Percentiles rank a stretch among this genome's conserved stretches.
phyloP scores from a whole-genome alignment of 2,888 invertebrate genomes.

The Nebria brevicollis region DNA sequence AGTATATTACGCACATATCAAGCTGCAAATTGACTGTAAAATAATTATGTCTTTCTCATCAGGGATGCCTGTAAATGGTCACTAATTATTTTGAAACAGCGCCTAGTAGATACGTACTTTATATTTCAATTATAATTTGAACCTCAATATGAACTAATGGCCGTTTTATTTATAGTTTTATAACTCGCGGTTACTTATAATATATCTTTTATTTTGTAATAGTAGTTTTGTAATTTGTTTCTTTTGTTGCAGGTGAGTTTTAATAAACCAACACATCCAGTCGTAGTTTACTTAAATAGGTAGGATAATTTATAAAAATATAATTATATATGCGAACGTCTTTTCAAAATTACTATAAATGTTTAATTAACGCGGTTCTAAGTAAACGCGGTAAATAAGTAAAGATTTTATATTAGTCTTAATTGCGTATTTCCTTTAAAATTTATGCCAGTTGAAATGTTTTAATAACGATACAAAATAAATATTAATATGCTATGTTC shows the following conservation, averaged over 20 bases:
- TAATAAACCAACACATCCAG: not conserved
- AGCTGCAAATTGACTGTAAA: constrained; percentile 7
- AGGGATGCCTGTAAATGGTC: not conserved
- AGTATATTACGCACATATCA: not conserved
- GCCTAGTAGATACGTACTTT: not conserved
- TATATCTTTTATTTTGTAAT: not conserved
- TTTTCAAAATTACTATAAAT: too few relatives aligned
- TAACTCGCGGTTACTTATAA: not conserved
- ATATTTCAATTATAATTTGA: not conserved
- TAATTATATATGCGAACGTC: too few relatives aligned
- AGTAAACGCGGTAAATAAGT: too few relatives aligned
- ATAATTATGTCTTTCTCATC: constrained; percentile 7
- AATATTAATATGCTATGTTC: too few relatives aligned
- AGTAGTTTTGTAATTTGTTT: not conserved
- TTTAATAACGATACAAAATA: too few relatives aligned
- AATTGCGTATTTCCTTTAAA: too few relatives aligned
- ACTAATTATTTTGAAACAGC: not conserved
- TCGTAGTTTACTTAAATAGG: not conserved
- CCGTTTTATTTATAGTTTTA: not conserved
- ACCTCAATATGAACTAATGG: not conserved
- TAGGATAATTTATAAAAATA: not conserved
- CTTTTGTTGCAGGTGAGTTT: not conserved
- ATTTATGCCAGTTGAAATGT: too few relatives aligned
- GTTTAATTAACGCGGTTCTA: too few relatives aligned
- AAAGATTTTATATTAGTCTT: too few relatives aligned